phyloP scores from a whole-genome alignment of 1,140 invertebrate species.

The Gryon sp. region DNA sequence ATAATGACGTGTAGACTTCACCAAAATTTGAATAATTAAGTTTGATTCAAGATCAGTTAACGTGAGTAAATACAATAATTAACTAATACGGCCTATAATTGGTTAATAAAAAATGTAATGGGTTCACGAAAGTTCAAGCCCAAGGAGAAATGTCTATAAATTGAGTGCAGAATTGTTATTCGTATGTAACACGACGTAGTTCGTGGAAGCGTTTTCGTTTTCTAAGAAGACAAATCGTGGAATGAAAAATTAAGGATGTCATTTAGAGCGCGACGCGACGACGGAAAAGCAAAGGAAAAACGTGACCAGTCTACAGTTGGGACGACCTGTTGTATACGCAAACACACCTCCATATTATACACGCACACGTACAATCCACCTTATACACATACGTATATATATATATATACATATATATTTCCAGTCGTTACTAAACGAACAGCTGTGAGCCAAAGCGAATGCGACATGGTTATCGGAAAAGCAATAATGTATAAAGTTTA shows the following conservation, averaged over 20 bases:
- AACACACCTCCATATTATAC: constrained; percentile 35
- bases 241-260: constrained; percentile 63
- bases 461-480: constrained; percentile 76
- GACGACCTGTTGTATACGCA: constrained; percentile 58
- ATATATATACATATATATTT: constrained; percentile 32
- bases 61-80: constrained; percentile 16
- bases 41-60: neutral
- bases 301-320: constrained; percentile 50
- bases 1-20: too few species aligned
- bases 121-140: constrained; percentile 32
- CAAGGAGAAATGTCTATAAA: constrained; percentile 42
- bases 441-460: constrained; percentile 60
- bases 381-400: constrained; percentile 8
- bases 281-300: constrained; percentile 51
- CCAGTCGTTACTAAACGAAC: constrained; percentile 62
- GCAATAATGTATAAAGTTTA: constrained; percentile 79
- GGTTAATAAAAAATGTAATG: constrained; percentile 24
- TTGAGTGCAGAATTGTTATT: constrained; percentile 48
- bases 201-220: constrained; percentile 53
- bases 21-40: too few species aligned
- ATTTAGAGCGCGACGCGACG: constrained; percentile 48
- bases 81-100: neutral
- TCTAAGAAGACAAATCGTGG: constrained; percentile 58
- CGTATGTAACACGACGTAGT: constrained; percentile 40
- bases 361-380: constrained; percentile 1